Evolutionary conservation across 2,797 vertebrate species (phyloP), one percentile per base, ranked within the genome.

Genomic region (Sebastolobus altivelis): DNA sequence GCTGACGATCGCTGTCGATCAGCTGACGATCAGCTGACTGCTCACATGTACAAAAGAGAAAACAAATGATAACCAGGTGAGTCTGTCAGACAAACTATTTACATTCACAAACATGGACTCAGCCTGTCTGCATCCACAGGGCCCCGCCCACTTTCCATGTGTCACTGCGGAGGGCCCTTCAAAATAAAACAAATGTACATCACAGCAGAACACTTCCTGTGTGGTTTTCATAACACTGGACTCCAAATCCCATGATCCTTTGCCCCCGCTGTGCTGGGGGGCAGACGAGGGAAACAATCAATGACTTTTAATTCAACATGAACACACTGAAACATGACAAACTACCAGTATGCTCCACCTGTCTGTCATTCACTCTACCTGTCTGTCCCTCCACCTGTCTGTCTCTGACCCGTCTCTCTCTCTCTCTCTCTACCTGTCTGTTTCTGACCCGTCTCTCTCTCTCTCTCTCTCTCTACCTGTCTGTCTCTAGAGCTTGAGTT

Each of bases 81-180:
- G 25, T 43, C 27, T 29, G 18, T 66, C 61, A 13, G 22, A 89
- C 89, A 92, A 94, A 94, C 84, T 94, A 95, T 94, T 93, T 94
- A 95, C 92, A 95, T 90, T 92, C 77, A 89, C 77, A 86, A 80
- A 79, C 83, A 73, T 58, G 25, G 25, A 52, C 71, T 77, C 46
- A 13, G 18, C 59, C 77, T 55, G 82, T 65, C 79, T 52, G 46
- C 6, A 1, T 8, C 2, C 31, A 54, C 14, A 1, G 31, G 58
- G n/a, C 67, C 10, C 66, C 27, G 10, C 73, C 77, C 80, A 90
- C 86, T 52, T 46, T 46, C 16, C 43, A 46, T 46, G 16, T 46
- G 75, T 27, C 70, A 72, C 68, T 56, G 59, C 71, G 40, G 72
- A 65, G 76, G n/a, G 8, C 66, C 59, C 75, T 66, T 79, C 25